Conservation (phyloP, 2,888 invertebrate genomes). For the Caenorhabditis drosophilae region DNA sequence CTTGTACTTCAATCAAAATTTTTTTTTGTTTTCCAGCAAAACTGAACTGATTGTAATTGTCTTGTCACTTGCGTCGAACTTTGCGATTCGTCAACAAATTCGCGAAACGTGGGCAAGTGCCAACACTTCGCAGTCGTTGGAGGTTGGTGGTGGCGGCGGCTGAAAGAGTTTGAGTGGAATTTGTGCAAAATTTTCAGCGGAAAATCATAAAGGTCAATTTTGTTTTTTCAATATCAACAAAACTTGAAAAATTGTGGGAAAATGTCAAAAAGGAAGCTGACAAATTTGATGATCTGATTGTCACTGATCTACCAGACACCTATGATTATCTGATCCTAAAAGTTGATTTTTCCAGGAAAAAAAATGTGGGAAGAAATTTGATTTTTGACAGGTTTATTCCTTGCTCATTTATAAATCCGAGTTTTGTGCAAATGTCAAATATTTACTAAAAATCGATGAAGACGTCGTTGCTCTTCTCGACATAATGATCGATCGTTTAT, state of each 20-base stretch:
- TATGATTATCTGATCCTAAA: constrained; percentile 38
- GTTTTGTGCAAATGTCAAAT: constrained; percentile 26
- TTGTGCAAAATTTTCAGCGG: constrained; percentile 23
- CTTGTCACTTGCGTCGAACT: constrained; percentile 27
- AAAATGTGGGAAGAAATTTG: no score
- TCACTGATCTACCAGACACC: constrained; percentile 41
- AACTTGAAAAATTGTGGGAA: no score
- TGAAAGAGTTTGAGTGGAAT: no score
- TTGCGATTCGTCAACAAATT: constrained; percentile 40
- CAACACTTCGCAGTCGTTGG: constrained; percentile 16
- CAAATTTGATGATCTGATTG: constrained; percentile 28
- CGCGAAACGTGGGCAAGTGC: constrained; percentile 40
- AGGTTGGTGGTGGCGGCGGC: no score
- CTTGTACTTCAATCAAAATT: not conserved
- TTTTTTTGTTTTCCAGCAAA: constrained; percentile 19
- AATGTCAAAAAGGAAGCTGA: constrained; percentile 35
- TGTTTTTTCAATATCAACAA: no score
- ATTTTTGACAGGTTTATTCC: constrained; percentile 27
- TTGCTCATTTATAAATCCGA: constrained; percentile 23
- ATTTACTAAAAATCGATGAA: constrained; percentile 44
- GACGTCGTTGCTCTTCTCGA: constrained; percentile 39
- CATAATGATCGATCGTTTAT: not conserved
- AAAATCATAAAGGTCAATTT: no score
- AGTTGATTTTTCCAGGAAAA: constrained; percentile 10
- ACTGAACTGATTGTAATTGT: constrained; percentile 35